Evolutionary conservation across 1,140 invertebrate species (phyloP), one percentile per base, ranked within the genome.

Genomic region (Lepidurus couesii): DNA sequence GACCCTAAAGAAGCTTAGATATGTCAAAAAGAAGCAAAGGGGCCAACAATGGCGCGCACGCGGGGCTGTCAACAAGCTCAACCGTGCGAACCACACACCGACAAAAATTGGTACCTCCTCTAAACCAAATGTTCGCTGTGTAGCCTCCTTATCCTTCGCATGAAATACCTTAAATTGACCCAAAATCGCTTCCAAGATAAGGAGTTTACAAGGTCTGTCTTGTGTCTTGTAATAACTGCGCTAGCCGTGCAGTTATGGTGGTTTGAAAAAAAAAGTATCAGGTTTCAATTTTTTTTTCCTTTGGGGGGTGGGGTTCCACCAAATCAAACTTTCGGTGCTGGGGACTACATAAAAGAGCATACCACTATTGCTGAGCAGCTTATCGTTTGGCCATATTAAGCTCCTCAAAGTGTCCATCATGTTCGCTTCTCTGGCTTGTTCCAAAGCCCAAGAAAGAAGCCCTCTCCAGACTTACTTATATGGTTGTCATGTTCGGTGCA

Each of bases 11-110:
- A 13, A 65, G 53, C 53, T 65, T 65, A 65, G 53, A 65, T 65
- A 65, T 65, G 53, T 65, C 53, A 65, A 65, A 65, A 21, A 65
- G 53, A 65, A 65, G 6, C 53, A 65, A 65, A 65, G 16, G 21
- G 53, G 13, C 0, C 21, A 21, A 21, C n/a, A 65, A 65, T 21
- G 53, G 53, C 53, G 53, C 53, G n/a, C 53, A 65, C 21, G 53
- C 53, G 53, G 53, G 21, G 53, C 53, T 65, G 53, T n/a, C 53
- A 65, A 65, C 53, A 65, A 65, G 53, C 6, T 65, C 21, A 65
- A 65, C 53, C 53, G 53, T 65, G 53, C 53, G 53, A 65, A 65
- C 53, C 53, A 65, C 53, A 65, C 53, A 65, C 53, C 53, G 53
- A 65, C 53, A 65, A 65, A 65, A 65, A n/a, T 65, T 3, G 53